Conservation (phyloP, 2,888 invertebrate genomes). For the Sarcophaga subvicina region DNA sequence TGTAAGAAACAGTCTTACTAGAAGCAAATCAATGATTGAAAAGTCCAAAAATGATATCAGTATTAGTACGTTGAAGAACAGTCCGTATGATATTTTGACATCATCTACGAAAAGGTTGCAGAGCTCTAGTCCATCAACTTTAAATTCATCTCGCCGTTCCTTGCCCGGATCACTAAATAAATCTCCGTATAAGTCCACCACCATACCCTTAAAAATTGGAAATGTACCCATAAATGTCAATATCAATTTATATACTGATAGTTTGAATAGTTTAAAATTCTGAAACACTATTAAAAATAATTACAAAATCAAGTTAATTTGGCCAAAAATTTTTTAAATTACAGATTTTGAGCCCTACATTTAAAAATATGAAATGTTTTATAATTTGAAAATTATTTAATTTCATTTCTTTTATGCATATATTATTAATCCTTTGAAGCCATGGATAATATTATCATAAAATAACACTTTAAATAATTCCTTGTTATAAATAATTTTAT, state of each 20-base stretch:
- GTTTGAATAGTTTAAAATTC: slow-evolving; percentile 49
- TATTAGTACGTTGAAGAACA: not conserved
- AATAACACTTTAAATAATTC: too few relatives aligned
- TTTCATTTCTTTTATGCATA: not conserved
- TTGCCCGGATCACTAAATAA: not conserved
- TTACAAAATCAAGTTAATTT: not conserved
- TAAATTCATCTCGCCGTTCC: slow-evolving; percentile 53
- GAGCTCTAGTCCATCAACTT: not conserved
- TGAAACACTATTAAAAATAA: not conserved
- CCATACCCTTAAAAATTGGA: not conserved
- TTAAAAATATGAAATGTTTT: slow-evolving; percentile 3
- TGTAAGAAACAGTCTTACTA: not conserved
- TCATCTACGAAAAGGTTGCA: slow-evolving; percentile 24
- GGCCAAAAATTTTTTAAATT: too few relatives aligned
- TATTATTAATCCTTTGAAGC: too few relatives aligned
- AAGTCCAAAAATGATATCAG: not conserved
- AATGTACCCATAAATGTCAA: slow-evolving; percentile 73
- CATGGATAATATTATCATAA: too few relatives aligned
- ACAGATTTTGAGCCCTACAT: too few relatives aligned
- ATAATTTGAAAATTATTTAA: slow-evolving; percentile 26
- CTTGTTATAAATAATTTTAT: too few relatives aligned
- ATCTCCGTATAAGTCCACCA: not conserved
- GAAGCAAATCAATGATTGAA: not conserved
- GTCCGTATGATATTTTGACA: not conserved
- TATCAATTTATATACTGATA: slow-evolving; percentile 76